Evolutionary conservation across 2,113 vertebrate genomes (phyloP), one percentile per base, ranked within the genome.

Genomic region (Brachypteracias leptosomus): DNA sequence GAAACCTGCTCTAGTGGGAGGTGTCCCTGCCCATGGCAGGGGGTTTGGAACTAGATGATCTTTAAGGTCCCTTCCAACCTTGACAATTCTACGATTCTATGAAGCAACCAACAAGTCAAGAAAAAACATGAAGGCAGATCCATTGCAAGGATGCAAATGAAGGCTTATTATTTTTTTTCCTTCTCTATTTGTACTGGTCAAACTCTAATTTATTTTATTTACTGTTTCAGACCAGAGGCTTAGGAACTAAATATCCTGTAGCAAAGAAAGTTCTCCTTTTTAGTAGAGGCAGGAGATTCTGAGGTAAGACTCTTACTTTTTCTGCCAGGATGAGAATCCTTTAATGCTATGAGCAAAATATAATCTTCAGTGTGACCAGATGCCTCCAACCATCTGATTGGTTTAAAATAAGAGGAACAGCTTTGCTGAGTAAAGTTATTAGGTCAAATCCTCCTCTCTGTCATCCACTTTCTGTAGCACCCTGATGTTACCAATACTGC

Each of bases 361-460:
- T 17, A 74, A 80, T 66, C 47, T 36, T 38, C 49, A 44, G 66
- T 51, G 49, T 83, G 77, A 89, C 35, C 72, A 90, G 72, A 51
- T 83, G 57, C 81, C 35, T 82, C 46, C 82, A 90, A 89, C 38
- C 35, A 78, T 62, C 72, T 58, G 81, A 90, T 8, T 59, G 66
- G 11, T 52, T 95, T 93, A 79, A 94, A 94, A 94, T 42, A 80
- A 36, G 74, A 88, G 18, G 42, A 92, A 70, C 40, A 82, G 62
- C 49, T 93, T 94, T 88, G 65, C 62, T 42, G 36, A 47, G 52
- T 24, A 26, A 81, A 84, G 71, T 77, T 96, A 74, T 71, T 88
- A 85, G 67, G 78, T 79, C 78, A 71, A 89, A 83, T 49, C 71
- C 54, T 93, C 46, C 62, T 52, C 71, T 85, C 51, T 61, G 44